These are phyloP conservation scores for Phrynosoma blainvillii DNA, from an alignment of 2,113 vertebrate species.

Conservation along the genomic window DNA sequence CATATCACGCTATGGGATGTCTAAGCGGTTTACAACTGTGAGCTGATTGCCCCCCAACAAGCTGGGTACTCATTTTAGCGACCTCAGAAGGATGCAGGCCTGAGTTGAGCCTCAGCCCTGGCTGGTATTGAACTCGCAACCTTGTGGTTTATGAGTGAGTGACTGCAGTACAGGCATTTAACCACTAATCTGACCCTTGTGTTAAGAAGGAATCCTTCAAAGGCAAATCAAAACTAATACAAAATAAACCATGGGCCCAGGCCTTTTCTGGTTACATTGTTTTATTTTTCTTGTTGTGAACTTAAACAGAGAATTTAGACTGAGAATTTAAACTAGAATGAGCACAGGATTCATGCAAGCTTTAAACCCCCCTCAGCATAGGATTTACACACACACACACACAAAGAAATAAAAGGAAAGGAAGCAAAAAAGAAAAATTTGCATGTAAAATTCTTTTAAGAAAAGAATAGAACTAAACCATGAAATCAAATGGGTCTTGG, in stretches of 20 bases:
- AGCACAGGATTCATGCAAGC: background rate
- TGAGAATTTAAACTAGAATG: background rate
- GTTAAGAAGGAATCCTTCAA: background rate
- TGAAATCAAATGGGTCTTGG: slow-evolving; percentile 11
- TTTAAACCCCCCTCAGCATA: too few species aligned
- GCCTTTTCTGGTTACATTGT: background rate
- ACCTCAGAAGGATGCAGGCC: too few species aligned
- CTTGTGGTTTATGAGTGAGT: too few species aligned
- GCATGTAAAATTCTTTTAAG: background rate
- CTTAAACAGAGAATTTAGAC: background rate
- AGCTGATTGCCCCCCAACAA: too few species aligned
- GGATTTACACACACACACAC: background rate
- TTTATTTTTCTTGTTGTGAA: background rate
- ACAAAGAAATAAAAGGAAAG: background rate
- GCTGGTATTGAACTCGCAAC: too few species aligned
- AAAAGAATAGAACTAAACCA: background rate
- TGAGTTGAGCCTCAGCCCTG: too few species aligned
- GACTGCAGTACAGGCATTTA: too few species aligned
- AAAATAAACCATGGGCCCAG: background rate
- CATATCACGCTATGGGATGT: too few species aligned
- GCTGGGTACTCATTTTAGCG: too few species aligned
- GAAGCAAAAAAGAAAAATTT: too few species aligned
- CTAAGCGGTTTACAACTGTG: too few species aligned
- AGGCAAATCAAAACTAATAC: background rate
- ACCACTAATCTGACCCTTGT: background rate